These are phyloP conservation scores for Ibidorhyncha struthersii DNA, from an alignment of 2,113 vertebrate species.

Conservation along the genomic window DNA sequence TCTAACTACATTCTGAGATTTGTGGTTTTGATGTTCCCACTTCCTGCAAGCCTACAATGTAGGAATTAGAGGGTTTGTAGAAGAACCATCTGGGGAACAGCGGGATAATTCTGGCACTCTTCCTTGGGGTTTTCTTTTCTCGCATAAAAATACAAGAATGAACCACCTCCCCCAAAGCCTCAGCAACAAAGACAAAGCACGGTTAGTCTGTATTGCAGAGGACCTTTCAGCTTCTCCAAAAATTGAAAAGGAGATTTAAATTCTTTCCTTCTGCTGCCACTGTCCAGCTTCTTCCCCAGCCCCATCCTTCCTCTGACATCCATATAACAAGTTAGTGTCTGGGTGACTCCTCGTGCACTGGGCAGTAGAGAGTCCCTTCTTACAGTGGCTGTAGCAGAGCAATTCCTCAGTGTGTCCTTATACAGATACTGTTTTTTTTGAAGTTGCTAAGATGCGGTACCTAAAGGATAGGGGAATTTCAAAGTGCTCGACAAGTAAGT, in stretches of 20 bases:
- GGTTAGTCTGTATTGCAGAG: not conserved
- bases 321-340: not conserved
- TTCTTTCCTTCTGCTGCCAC: not conserved
- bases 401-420: not conserved
- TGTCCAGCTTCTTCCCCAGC: not conserved
- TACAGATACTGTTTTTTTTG: rapidly evolving
- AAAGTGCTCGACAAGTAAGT: not conserved
- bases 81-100: not conserved
- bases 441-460: not conserved
- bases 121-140: not conserved
- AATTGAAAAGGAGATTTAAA: not conserved
- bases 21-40: not conserved
- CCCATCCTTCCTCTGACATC: not conserved
- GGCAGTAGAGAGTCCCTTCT: not conserved
- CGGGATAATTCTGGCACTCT: not conserved
- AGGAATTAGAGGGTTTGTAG: not conserved
- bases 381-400: not conserved
- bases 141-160: not conserved
- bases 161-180: not conserved
- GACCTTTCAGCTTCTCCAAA: not conserved
- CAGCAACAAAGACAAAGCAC: not conserved
- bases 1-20: not conserved
- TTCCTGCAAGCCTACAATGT: not conserved
- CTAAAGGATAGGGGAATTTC: not conserved
- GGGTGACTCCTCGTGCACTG: not conserved